These are phyloP conservation scores for Phenganax subtilis DNA, from an alignment of 92 coral and sea anemone species.

Conservation along the genomic window DNA sequence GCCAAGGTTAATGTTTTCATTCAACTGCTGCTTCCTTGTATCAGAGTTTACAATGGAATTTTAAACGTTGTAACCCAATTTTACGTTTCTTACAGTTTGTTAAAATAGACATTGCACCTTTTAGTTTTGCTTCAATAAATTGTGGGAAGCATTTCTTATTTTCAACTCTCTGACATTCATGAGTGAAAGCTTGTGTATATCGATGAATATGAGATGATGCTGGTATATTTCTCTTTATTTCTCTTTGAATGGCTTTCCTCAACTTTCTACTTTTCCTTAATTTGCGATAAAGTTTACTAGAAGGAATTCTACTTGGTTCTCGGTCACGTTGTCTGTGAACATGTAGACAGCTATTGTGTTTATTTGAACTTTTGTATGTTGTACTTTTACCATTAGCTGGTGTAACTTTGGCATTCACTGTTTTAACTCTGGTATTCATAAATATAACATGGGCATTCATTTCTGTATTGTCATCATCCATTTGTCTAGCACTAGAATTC, in stretches of 20 bases:
- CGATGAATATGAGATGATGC: background rate
- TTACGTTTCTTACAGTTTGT: too few relatives aligned
- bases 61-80: background rate
- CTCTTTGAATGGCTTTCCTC: conserved; percentile 1
- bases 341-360: background rate
- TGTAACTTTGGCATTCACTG: background rate
- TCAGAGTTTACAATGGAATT: background rate
- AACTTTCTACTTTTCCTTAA: conserved; percentile 13
- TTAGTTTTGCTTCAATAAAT: background rate
- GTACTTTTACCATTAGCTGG: background rate
- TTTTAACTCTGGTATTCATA: background rate
- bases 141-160: background rate
- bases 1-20: background rate
- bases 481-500: too few relatives aligned
- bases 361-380: background rate
- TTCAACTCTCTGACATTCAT: background rate
- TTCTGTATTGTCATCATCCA: too few relatives aligned
- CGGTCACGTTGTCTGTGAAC: background rate
- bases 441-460: background rate
- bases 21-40: background rate
- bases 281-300: conserved; percentile 1
- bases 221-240: background rate
- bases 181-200: background rate
- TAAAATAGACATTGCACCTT: background rate
- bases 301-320: conserved; percentile 13